Conservation (phyloP, 2,797 vertebrate species). For the Brachymystax lenok region DNA sequence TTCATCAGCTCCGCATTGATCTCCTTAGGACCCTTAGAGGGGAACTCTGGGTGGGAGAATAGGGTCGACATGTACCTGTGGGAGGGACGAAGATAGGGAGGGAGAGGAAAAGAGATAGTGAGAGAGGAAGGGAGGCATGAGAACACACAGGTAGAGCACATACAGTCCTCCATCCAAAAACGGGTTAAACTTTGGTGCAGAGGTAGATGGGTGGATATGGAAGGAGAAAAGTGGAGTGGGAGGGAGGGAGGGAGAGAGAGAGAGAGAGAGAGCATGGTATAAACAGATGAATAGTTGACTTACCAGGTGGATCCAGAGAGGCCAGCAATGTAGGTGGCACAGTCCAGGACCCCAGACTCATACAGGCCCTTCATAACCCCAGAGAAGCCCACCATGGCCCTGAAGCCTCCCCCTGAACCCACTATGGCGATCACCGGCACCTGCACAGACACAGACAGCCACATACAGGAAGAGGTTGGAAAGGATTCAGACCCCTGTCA, state of each 20-base stretch:
- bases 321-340: conserved; percentile 90
- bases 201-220: background rate
- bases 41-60: conserved; percentile 94
- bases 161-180: background rate
- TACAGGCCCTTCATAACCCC: conserved; percentile 96
- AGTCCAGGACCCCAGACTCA: conserved; percentile 93
- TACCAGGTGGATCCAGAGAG: conserved; percentile 97
- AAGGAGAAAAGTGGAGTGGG: background rate
- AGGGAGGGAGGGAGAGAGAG: background rate
- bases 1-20: conserved; percentile 93
- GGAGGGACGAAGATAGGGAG: background rate
- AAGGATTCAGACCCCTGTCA: background rate
- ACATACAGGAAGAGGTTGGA: background rate
- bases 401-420: conserved; percentile 95
- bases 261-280: background rate
- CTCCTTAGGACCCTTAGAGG: conserved; percentile 86
- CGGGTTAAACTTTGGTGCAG: background rate
- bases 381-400: conserved; percentile 94
- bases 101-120: background rate
- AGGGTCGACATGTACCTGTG: conserved; percentile 94
- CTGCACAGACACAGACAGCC: conserved; percentile 61
- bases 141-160: background rate
- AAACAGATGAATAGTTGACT: conserved; percentile 34
- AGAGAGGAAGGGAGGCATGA: background rate
- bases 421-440: conserved; percentile 93